phyloP scores from a whole-genome alignment of 1,140 invertebrate genomes.

The Drosophila takahashii region DNA sequence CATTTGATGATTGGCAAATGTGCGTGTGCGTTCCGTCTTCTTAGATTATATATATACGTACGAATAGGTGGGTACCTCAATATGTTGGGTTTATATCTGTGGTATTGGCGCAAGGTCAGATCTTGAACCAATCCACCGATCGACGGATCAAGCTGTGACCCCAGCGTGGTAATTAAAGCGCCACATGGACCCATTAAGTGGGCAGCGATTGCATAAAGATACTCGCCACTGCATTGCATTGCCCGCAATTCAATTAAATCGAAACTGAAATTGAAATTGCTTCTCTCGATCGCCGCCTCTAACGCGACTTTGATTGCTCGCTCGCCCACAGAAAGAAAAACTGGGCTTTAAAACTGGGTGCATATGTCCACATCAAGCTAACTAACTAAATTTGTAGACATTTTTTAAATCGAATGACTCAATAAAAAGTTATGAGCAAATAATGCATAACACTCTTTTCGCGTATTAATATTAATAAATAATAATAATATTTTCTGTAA shows the following conservation, averaged over 20 bases:
- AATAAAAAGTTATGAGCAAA: too few relatives aligned
- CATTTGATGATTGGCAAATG: conserved; percentile 51
- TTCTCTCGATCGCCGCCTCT: conserved; percentile 5
- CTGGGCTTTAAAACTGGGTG: background rate
- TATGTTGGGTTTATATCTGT: conserved; percentile 15
- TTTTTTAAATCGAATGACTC: too few relatives aligned
- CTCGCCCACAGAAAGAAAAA: background rate
- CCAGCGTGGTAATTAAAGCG: conserved; percentile 34
- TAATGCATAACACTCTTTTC: too few relatives aligned
- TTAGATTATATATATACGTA: background rate
- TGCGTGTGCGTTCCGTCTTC: conserved; percentile 14
- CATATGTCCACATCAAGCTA: too few relatives aligned
- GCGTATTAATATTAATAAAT: too few relatives aligned
- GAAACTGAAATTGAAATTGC: background rate
- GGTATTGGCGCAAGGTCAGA: conserved; percentile 36
- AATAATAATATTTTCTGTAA: too few relatives aligned
- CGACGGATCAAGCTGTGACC: conserved; percentile 30
- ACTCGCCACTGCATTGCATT: background rate
- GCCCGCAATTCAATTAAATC: conserved; percentile 16
- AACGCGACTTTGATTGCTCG: conserved; percentile 4
- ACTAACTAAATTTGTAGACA: too few relatives aligned
- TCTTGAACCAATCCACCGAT: conserved; percentile 31
- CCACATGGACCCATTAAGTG: conserved; percentile 27
- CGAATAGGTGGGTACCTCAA: too few relatives aligned
- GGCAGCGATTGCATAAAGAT: conserved; percentile 11